Evolutionary conservation across 2,113 vertebrate genomes (phyloP), one percentile per base, ranked within the genome.

Genomic region (Hemicordylus capensis): DNA sequence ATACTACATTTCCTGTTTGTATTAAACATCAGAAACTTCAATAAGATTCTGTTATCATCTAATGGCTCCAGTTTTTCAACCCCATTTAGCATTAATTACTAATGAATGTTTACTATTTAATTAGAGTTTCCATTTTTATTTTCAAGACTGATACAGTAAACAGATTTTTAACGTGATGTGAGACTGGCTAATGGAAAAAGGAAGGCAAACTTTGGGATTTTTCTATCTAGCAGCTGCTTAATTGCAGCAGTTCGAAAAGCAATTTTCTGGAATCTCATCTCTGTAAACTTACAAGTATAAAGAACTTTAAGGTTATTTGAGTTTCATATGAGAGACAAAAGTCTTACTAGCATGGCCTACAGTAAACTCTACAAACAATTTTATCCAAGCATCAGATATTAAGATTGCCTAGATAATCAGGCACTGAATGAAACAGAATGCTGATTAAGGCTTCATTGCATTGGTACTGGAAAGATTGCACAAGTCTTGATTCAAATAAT

Each of bases 11-110:
- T 84, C n/a, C 46, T 4, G 54, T 83, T 51, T 74, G 9, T 51
- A 64, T 75, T 46, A 75, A 54, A 37, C 20, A 51, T 26, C 58
- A 76, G 44, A 48, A 75, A 54, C 39, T 34, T n/a, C 44, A 51
- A 64, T 66, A 42, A 39, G 24, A 70, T 81, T 72, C 61, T 76
- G 73, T 54, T 66, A 46, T 63, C 15, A 66, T 46, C 34, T 76
- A 44, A 76, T 66, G 34, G 31, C 39, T 54, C 44, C 44, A 51
- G 24, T 83, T 83, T 74, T 83, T 75, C 58, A 83, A 75, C 59
- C 59, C 51, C 82, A 84, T 84, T 76, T 51, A 76, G 54, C 73
- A 66, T 84, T 84, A 76, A 84, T 84, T 84, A 54, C 42, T 84
- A 76, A 64, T 76, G 31, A 76, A 76, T 42, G 26, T n/a, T 64